phyloP scores from a whole-genome alignment of 2,113 vertebrate genomes.

The Coryphaenoides rupestris region DNA sequence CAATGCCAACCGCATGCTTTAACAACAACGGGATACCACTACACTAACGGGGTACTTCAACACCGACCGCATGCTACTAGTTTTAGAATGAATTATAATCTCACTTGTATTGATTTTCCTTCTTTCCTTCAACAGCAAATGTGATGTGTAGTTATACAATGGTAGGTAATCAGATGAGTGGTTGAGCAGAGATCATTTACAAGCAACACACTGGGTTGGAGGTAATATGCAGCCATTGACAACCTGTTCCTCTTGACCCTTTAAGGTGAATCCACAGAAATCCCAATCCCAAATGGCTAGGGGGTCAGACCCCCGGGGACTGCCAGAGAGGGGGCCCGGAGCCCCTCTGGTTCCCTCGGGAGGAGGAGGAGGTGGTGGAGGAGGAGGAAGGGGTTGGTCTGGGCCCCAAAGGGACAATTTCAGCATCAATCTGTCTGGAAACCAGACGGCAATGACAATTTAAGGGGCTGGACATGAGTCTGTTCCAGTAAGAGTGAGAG shows the following conservation, averaged over 20 bases:
- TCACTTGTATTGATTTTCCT: no score
- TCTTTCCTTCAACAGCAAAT: no score
- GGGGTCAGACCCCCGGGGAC: conserved; percentile 47
- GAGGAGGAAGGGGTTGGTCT: conserved; percentile 30
- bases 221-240: conserved; percentile 40
- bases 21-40: no score
- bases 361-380: conserved; percentile 26
- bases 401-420: conserved; percentile 42
- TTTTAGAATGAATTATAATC: no score
- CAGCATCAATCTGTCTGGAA: conserved; percentile 46
- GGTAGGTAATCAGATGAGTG: no score
- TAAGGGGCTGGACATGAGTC: conserved; percentile 40
- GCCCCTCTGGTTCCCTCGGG: conserved; percentile 30
- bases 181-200: no score
- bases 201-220: conserved; percentile 21
- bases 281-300: conserved; percentile 44
- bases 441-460: conserved; percentile 67
- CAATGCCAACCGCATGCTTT: no score
- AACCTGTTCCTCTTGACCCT: conserved; percentile 56
- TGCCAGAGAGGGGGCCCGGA: no score
- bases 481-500: conserved; percentile 8
- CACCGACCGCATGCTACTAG: no score
- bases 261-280: conserved; percentile 32
- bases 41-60: no score
- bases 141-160: no score